These are phyloP conservation scores for Malurus splendens DNA, from an alignment of 2,797 vertebrate species.

Conservation along the genomic window DNA sequence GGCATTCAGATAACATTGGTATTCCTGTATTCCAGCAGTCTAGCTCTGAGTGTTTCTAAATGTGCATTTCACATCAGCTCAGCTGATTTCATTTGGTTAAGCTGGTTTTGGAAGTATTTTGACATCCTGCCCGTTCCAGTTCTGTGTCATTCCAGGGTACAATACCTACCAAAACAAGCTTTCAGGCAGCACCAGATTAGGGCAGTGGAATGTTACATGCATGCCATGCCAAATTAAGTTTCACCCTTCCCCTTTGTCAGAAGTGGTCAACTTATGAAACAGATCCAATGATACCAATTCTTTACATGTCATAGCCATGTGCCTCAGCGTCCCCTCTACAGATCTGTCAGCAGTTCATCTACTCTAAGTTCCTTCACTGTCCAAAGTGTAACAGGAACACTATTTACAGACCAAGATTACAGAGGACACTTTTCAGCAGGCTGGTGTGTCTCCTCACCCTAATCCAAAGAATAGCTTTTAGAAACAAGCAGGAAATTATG, in stretches of 20 bases:
- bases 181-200: neutral
- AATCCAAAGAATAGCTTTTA: neutral
- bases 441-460: neutral
- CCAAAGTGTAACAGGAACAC: neutral
- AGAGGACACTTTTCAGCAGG: neutral
- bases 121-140: neutral
- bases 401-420: neutral
- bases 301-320: accelerated
- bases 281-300: neutral
- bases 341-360: neutral
- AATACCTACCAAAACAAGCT: neutral
- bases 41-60: constrained; percentile 6
- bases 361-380: neutral
- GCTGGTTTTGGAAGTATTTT: neutral
- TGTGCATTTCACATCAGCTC: neutral
- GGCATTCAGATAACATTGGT: neutral
- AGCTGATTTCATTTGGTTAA: neutral
- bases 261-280: neutral
- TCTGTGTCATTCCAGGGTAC: neutral
- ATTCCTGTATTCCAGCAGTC: neutral
- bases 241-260: neutral
- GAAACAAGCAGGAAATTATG: neutral
- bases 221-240: neutral
- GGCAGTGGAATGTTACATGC: neutral
- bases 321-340: neutral